Base-by-base conservation (phyloP, 2,113 vertebrate genomes). In the Heterotilapia buettikoferi region DNA sequence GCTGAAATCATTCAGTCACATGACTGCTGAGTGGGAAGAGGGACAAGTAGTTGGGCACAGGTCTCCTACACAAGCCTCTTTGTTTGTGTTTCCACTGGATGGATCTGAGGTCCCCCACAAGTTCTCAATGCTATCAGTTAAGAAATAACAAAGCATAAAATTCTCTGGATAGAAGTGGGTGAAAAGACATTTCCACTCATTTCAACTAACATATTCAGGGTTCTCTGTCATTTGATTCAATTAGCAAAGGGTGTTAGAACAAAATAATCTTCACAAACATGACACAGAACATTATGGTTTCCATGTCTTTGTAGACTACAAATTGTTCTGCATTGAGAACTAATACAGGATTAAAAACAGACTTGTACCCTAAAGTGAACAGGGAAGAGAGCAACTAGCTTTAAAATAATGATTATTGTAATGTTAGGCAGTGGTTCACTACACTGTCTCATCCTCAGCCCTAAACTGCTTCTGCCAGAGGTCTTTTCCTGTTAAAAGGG, bases 1-100 rank as follows among this genome's bases (percentile, higher is more conserved):
- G 68, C 54, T 90, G 76, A 83, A 90, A 86, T 92, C 89, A 87
- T 87, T 90, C 73, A 86, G 71, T 87, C 87, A 89, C 83, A 59
- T 90, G 90, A 86, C 50, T 84, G 81, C 66, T 47, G 84, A 88
- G 80, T 84, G 59, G 83, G 56, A 84, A 86, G 82, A 84, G 85
- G 61, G 66, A 83, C 82, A 89, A 86, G 12, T 82, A 81, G 85
- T 63, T 91, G 84, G 93, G 86, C 80, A 89, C 50, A 66, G 76
- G 63, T 66, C 84, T 93, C 89, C n/a, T 31, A 85, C 83, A 95
- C 91, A 95, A 94, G 84, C 79, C 83, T 90, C 79, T 94, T 93
- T 95, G 91, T 96, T 94, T 85, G 45, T 68, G n/a, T 66, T 78
- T 85, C 59, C 79, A 79, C 84, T 82, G 86, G 85, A 80, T 31